A percentile compares a stretch with the other conserved stretches of the same genome.
Evolutionary conservation across 2,888 invertebrate species (phyloP).

Genomic region (Pristionchus exspectatus): DNA sequence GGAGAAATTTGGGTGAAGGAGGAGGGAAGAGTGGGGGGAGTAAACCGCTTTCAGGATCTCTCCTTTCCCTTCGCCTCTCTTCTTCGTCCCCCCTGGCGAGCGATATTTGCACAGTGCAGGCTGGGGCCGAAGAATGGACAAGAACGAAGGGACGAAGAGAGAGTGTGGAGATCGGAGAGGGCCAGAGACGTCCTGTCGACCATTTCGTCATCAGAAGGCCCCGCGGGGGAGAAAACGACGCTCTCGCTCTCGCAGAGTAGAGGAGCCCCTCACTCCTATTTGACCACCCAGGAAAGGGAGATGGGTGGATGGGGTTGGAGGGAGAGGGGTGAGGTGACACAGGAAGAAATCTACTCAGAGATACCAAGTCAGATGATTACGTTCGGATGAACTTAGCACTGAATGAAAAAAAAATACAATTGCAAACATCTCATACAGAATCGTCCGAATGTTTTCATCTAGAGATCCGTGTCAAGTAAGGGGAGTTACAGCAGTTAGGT

Average conservation of each 20-base stretch:
- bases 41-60: constrained; percentile 51
- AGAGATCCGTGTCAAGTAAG: not conserved
- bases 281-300: constrained; percentile 45
- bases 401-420: too few species aligned
- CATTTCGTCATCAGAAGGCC: constrained; percentile 47
- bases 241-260: not conserved
- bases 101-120: constrained; percentile 48
- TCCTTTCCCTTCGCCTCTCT: not conserved
- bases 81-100: not conserved
- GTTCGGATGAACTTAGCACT: too few species aligned
- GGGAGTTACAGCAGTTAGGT: not conserved
- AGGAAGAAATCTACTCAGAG: not conserved
- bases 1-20: not conserved
- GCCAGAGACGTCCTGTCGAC: constrained; percentile 21
- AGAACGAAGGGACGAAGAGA: not conserved
- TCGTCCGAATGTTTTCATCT: too few species aligned
- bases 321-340: not conserved
- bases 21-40: not conserved
- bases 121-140: constrained; percentile 20
- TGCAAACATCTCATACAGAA: too few species aligned
- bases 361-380: too few species aligned
- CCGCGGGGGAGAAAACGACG: constrained; percentile 33
- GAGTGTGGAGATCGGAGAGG: not conserved
- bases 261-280: not conserved
- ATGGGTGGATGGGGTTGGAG: not conserved